Base-by-base conservation (phyloP, 1,140 invertebrate species). In the Drosophila oshimai region DNA sequence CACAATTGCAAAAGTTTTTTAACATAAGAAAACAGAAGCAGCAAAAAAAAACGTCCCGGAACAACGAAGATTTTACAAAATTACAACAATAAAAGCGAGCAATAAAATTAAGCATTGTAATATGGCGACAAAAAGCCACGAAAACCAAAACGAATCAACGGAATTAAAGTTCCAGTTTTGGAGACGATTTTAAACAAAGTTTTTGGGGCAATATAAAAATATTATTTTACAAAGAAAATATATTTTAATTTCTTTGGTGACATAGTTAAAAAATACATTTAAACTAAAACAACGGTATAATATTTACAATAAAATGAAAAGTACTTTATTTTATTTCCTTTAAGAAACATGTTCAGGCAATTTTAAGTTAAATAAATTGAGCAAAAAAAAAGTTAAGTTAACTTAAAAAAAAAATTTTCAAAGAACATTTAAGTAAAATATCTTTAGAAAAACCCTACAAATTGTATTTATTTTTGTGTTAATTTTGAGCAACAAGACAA, bases 91-190 rank as follows among this genome's bases (percentile, higher is more conserved):
- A 87, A 87, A 87, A 81, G 55, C 68, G 71, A 77, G 61, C 81
- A 87, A 87, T 87, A 87, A 87, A 87, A 87, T 87, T 87, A 87
- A 87, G 73, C 81, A 87, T 74, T 87, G 76, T 77, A 87, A 87
- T 81, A 87, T 81, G 71, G 72, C 72, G 62, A 70, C 61, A 83
- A 77, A 53, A 58, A 57, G 60, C 47, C 55, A 61, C 34, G 31
- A 29, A 26, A 49, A 57, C 28, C 29, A 34, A 49, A 65, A 46
- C 41, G 51, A 73, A 50, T 24, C 36, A 17, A 41, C 12, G 5
- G 24, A 51, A 36, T 57, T 69, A 58, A 69, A 70, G 49, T 31
- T 49, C 2, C 22, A 36, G 33, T 36, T 24, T n/a, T 15, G 0
- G 0, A 0, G 6, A 2, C 10, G 0, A 18, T 24, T 18, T 22